A percentile compares a stretch with the other conserved stretches of the same genome.
Evolutionary conservation across 2,113 vertebrate species (phyloP).

Genomic region (Dasyornis broadbenti): DNA sequence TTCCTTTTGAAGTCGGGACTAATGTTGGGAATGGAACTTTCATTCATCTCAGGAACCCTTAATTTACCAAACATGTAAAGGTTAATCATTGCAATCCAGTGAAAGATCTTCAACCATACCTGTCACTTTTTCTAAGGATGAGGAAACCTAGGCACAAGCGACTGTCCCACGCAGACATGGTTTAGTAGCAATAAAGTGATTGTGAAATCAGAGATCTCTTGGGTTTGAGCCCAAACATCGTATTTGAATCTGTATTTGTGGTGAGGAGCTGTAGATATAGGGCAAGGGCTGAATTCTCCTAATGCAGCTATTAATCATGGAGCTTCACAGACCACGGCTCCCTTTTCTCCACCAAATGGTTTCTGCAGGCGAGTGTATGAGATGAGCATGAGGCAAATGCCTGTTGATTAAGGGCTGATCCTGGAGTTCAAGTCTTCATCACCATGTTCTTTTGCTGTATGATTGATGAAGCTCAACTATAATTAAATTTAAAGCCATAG

Average conservation of each 20-base stretch:
- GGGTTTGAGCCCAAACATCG: neutral
- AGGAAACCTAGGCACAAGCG: neutral
- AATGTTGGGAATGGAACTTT: neutral
- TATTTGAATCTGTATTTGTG: neutral
- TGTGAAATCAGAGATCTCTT: neutral
- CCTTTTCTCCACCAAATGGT: neutral
- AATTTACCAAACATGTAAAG: neutral
- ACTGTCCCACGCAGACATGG: neutral
- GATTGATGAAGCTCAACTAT: conserved; percentile 55
- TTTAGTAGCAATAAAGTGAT: neutral
- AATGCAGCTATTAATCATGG: neutral
- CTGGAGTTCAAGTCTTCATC: conserved; percentile 15
- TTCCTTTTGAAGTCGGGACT: neutral
- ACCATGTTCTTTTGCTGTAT: conserved; percentile 14
- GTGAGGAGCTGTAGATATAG: neutral
- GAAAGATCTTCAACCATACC: neutral
- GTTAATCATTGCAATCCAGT: neutral
- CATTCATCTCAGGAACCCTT: neutral
- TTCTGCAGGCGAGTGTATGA: neutral
- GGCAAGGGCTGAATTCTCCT: neutral
- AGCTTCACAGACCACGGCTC: neutral
- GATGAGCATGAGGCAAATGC: neutral
- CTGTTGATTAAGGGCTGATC: conserved; percentile 25
- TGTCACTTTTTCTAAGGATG: neutral
- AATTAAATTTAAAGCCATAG: conserved; percentile 50